These are phyloP conservation scores for Tenebrosternarchus preto DNA, from an alignment of 2,113 vertebrate species.

Conservation along the genomic window DNA sequence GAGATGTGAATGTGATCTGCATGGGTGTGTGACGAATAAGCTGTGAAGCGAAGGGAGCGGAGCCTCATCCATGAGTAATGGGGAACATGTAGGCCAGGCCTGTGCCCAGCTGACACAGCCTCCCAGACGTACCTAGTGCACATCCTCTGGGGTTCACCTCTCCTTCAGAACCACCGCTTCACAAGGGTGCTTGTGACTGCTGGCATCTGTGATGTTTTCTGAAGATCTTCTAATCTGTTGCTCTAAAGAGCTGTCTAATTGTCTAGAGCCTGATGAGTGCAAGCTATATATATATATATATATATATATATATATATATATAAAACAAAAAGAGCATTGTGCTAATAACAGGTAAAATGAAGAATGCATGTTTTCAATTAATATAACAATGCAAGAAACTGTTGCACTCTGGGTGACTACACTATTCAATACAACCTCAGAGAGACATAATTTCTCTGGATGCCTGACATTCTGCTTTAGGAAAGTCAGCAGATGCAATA, in stretches of 20 bases:
- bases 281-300: too few species aligned
- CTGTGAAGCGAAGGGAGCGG: slow-evolving; percentile 38
- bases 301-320: too few species aligned
- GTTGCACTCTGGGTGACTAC: neutral
- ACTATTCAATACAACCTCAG: neutral
- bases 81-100: slow-evolving; percentile 43
- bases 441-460: neutral
- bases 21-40: slow-evolving; percentile 38
- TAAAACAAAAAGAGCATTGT: too few species aligned
- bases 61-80: slow-evolving; percentile 36
- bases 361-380: slow-evolving; percentile 1
- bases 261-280: neutral
- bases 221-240: neutral
- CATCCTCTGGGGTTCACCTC: neutral
- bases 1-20: slow-evolving; percentile 33
- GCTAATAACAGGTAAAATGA: neutral
- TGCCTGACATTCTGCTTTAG: neutral
- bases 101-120: neutral
- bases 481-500: slow-evolving; percentile 10
- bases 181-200: neutral
- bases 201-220: neutral
- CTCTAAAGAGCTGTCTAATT: neutral
- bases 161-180: neutral
- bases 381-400: slow-evolving; percentile 10
- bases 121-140: neutral